Evolutionary conservation across 2,888 invertebrate species (phyloP), one percentile per base, ranked within the genome.

Genomic region (Pardosa pseudoannulata): DNA sequence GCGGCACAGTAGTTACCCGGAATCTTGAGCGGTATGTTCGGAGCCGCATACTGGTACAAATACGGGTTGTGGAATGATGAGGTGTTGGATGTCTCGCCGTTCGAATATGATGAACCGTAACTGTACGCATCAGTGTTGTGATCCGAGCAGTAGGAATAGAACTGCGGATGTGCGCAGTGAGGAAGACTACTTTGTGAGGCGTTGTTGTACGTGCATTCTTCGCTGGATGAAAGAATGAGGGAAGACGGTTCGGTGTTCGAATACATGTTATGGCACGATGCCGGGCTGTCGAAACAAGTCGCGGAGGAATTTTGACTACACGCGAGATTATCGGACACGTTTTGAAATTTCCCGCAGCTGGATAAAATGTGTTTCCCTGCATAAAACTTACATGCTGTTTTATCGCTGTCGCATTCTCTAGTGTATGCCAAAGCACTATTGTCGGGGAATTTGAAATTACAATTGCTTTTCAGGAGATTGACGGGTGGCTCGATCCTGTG

Each of bases 311-410:
- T 67, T 32, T 32, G 32, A 32, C 67, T 31, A 29, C 29, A 31
- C 31, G 19, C 32, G 32, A 32, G 67, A 16, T 29, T 27, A 70
- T 32, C 41, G 39, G 9, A 11, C 16, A 11, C 28, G 19, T 32
- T 68, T 36, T 3, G 16, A 41, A 41, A 11, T 1, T 9, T 70
- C 16, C 41, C 27, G 27, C 27, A 32, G 29, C 36, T 68, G n/a
- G 71, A 71, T 23, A 41, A 78, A 83, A 83, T 67, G 67, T 83
- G 72, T 67, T 83, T 78, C 62, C 83, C 83, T 23, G 78, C 72
- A 67, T 78, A 83, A 39, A 67, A 78, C 27, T 72, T 73, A 39
- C 83, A 78, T 39, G 83, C 71, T 72, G 78, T 78, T 65, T 83
- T 76, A 39, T 78, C 83, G 39, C 41, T 23, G 1, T 65, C 23